Base-by-base conservation (phyloP, 2,888 invertebrate genomes). In the Noctua janthe region DNA sequence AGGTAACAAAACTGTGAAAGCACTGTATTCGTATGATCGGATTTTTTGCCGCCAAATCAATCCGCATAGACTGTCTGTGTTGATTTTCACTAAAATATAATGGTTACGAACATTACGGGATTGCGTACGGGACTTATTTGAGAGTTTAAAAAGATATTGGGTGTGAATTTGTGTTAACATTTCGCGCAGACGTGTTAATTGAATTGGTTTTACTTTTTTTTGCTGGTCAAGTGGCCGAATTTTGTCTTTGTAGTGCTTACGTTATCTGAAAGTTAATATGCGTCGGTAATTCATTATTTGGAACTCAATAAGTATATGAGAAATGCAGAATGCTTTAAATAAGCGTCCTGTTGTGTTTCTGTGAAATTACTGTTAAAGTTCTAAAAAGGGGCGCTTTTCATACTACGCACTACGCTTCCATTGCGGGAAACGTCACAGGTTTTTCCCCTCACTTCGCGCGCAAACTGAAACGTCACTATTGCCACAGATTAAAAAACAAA, bases 51-150 rank as follows among this genome's bases (percentile, higher is more conserved):
- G 67, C 71, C 73, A 82, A 77, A 76, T 89, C 85, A 78, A 78
- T 80, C 70, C 62, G 35, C 47, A 70, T 74, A 78, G 73, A 77
- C 67, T 69, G 83, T 80, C 87, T 82, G 83, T 56, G 74, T 80
- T 54, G 49, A 87, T 86, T 81, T 84, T 82, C 69, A 78, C 64
- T 62, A 43, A 76, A 80, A 83, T 85, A 84, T 87, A 81, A 83
- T 89, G 8, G 87, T 90, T 85, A 82, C 84, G 77, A 80, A 71
- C 47, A 76, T 91, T 91, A 89, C 91, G 92, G 91, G 92, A 90
- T 88, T 56, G 71, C 35, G 10, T 86, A 91, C 92, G 91, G 92
- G 88, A 91, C 90, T 90, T 81, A 13, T 77, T 74, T 47, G 71
- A 75, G 29, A 76, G 73, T 78, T 74, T 80, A 62, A 67, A 83